These are phyloP conservation scores for Apistogramma diplotaenia DNA, from an alignment of 2,113 vertebrate genomes.

Conservation along the genomic window DNA sequence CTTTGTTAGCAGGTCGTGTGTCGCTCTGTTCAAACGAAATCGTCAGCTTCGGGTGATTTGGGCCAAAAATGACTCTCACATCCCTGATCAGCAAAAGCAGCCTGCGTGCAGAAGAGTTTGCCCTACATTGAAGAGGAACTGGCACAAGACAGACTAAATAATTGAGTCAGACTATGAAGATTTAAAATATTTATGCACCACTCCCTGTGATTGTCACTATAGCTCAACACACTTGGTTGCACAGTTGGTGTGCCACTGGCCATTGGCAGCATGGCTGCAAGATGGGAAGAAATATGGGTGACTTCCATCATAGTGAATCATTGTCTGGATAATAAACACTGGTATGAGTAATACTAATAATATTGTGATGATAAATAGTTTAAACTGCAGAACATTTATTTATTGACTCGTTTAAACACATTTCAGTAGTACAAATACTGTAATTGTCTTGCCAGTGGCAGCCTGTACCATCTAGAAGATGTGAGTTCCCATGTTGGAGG, in stretches of 20 bases:
- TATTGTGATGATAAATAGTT: background rate
- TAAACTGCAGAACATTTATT: background rate
- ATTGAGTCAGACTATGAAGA: conserved; percentile 42
- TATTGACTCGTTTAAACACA: background rate
- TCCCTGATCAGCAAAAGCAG: background rate
- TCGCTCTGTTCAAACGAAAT: background rate
- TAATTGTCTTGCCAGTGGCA: background rate
- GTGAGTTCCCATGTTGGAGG: background rate
- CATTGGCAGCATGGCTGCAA: background rate
- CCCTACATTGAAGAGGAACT: conserved; percentile 33
- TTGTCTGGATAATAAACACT: background rate
- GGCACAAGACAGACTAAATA: conserved; percentile 36
- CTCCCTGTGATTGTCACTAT: conserved; percentile 19
- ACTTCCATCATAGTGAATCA: background rate
- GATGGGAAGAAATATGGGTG: background rate
- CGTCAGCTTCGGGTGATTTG: background rate
- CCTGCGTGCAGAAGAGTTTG: background rate
- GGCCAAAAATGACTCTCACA: too few species aligned
- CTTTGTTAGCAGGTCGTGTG: background rate
- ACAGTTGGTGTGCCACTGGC: conserved; percentile 16
- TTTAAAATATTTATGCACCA: conserved; percentile 52
- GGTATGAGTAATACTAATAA: background rate
- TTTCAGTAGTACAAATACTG: background rate
- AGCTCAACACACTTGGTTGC: conserved; percentile 30
- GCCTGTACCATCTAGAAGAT: background rate